phyloP scores from a whole-genome alignment of 2,797 vertebrate species.

The Coreius guichenoti region DNA sequence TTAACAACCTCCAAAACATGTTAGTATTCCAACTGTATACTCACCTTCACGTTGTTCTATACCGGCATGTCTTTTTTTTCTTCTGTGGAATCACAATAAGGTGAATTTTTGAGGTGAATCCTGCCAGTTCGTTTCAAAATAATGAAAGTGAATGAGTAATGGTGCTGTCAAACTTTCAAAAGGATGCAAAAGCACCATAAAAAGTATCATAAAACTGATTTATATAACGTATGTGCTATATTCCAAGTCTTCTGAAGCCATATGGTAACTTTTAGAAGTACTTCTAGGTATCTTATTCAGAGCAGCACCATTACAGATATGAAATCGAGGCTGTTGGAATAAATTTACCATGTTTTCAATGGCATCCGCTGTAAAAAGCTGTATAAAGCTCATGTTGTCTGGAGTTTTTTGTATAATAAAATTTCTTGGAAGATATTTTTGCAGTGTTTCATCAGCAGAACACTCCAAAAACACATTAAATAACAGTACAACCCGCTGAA shows the following conservation, averaged over 20 bases:
- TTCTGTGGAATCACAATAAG: background rate
- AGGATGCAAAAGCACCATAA: background rate
- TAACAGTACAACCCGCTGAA: too few species aligned
- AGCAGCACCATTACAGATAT: too few species aligned
- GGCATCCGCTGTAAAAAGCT: too few species aligned
- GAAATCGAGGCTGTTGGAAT: too few species aligned
- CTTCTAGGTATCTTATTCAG: too few species aligned
- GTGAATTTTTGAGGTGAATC: constrained; percentile 21
- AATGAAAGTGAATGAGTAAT: constrained; percentile 24
- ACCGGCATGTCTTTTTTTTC: background rate
- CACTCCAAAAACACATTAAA: too few species aligned
- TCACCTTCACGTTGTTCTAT: background rate
- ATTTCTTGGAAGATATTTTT: too few species aligned
- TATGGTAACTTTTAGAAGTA: background rate
- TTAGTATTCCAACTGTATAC: background rate
- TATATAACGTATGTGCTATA: background rate
- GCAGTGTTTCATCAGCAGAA: too few species aligned
- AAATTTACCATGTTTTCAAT: too few species aligned
- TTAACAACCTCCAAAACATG: background rate
- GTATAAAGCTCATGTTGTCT: too few species aligned
- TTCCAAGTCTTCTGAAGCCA: background rate
- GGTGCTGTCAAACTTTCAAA: constrained; percentile 17
- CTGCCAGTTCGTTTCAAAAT: constrained; percentile 25
- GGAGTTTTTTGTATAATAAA: too few species aligned
- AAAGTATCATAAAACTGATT: constrained; percentile 2